phyloP scores from a whole-genome alignment of 2,888 invertebrate species.

The Hyalella azteca region DNA sequence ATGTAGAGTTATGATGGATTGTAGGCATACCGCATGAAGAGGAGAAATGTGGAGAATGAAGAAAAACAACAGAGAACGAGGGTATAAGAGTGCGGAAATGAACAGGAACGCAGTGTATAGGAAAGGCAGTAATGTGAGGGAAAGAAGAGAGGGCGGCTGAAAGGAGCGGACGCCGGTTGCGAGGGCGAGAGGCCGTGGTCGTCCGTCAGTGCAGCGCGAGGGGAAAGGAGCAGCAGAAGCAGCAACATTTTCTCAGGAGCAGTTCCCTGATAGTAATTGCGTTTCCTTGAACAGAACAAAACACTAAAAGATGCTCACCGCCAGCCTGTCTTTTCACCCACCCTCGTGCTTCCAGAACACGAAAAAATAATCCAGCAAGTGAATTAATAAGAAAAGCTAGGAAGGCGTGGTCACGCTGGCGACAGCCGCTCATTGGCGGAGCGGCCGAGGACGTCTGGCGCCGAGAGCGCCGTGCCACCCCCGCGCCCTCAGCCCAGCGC shows the following conservation, averaged over 20 bases:
- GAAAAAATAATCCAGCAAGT: constrained; percentile 21
- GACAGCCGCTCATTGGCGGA: not conserved
- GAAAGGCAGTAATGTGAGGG: not conserved
- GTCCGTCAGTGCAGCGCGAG: not conserved
- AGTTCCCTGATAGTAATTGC: constrained; percentile 23
- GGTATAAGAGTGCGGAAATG: not conserved
- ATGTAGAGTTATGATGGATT: too few species aligned
- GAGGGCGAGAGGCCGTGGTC: not conserved
- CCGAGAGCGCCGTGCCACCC: constrained; percentile 20
- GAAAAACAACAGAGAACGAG: not conserved
- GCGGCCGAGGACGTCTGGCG: not conserved
- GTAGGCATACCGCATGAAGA: too few species aligned
- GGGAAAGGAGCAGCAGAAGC: constrained; percentile 11
- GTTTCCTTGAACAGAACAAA: constrained; percentile 36
- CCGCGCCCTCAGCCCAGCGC: not conserved
- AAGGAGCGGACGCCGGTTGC: not conserved
- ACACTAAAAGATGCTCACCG: constrained; percentile 19
- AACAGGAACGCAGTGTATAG: not conserved
- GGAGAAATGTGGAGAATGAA: too few species aligned
- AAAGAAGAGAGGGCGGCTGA: not conserved
- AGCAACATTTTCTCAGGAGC: constrained; percentile 24
- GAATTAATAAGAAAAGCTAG: constrained; percentile 26
- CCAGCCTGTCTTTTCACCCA: not conserved
- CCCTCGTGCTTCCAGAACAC: constrained; percentile 12
- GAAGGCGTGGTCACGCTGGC: not conserved